phyloP scores from a whole-genome alignment of 2,888 invertebrate species.

The Scaeva pyrastri region DNA sequence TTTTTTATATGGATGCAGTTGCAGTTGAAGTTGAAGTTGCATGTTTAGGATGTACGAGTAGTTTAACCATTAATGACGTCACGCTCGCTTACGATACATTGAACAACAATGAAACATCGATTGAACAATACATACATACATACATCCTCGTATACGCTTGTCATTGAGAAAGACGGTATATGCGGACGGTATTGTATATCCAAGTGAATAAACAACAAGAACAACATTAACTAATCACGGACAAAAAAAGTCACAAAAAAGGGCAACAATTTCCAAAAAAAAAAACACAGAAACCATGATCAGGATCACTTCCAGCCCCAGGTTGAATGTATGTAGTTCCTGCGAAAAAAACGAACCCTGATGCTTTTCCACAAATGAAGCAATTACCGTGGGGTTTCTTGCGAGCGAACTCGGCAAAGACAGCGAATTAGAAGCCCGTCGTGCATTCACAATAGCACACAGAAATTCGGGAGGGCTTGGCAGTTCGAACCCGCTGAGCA shows the following conservation, averaged over 20 bases:
- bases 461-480: not conserved
- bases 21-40: too few species aligned
- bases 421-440: slow-evolving; percentile 17
- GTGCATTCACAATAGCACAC: not conserved
- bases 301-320: slow-evolving; percentile 58
- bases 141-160: not conserved
- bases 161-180: too few species aligned
- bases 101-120: slow-evolving; percentile 56
- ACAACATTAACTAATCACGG: not conserved
- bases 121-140: slow-evolving; percentile 36
- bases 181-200: not conserved
- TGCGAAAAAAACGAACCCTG: not conserved
- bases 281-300: slow-evolving; percentile 2
- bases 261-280: slow-evolving; percentile 13
- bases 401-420: slow-evolving; percentile 7
- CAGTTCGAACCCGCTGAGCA: slow-evolving; percentile 35
- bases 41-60: not conserved
- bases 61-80: slow-evolving; percentile 64
- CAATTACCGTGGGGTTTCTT: slow-evolving; percentile 63
- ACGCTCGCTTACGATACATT: slow-evolving; percentile 67
- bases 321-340: not conserved
- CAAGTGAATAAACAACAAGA: slow-evolving; percentile 26
- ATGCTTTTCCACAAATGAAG: slow-evolving; percentile 47
- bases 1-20: not conserved
- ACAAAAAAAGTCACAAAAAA: slow-evolving; percentile 11